Percentiles rank a stretch among this genome's conserved stretches.
These are phyloP conservation scores for Eupeodes luniger DNA, from an alignment of 2,888 invertebrate species.

Conservation along the genomic window DNA sequence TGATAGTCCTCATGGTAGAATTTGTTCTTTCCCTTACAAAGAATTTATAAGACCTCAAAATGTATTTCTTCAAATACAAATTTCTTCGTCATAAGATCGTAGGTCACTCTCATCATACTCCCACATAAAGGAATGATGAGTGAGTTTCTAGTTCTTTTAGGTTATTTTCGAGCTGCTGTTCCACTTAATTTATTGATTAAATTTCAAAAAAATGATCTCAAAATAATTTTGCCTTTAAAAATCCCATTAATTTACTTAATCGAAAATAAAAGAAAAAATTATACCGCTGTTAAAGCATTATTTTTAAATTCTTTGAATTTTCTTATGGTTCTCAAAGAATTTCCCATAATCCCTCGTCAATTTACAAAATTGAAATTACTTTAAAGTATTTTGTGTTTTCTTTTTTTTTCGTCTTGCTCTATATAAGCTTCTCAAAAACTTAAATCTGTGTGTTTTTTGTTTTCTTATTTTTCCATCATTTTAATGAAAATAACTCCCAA, in stretches of 20 bases:
- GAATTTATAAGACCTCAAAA: too few relatives aligned
- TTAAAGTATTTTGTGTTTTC: background rate
- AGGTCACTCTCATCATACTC: too few relatives aligned
- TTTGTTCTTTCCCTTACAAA: too few relatives aligned
- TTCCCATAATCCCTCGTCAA: background rate
- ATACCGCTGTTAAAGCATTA: background rate
- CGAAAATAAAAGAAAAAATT: background rate
- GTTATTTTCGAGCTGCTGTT: too few relatives aligned
- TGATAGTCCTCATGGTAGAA: too few relatives aligned
- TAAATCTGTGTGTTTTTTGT: background rate
- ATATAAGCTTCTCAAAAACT: background rate
- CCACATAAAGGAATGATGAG: too few relatives aligned
- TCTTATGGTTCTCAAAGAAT: conserved; percentile 1
- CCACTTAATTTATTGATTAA: too few relatives aligned
- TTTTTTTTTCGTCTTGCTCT: background rate
- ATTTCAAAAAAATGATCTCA: background rate
- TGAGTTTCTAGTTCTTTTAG: too few relatives aligned
- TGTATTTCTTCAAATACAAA: too few relatives aligned
- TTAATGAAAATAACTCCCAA: conserved; percentile 23
- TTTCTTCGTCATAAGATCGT: too few relatives aligned
- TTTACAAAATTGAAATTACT: conserved; percentile 5
- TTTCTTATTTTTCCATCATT: conserved; percentile 4
- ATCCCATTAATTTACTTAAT: too few relatives aligned
- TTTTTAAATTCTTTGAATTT: background rate
- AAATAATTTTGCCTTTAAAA: background rate